A percentile compares a stretch with the other conserved stretches of the same genome.
Evolutionary conservation across 2,797 vertebrate genomes (phyloP).

Genomic region (Onychomys torridus): DNA sequence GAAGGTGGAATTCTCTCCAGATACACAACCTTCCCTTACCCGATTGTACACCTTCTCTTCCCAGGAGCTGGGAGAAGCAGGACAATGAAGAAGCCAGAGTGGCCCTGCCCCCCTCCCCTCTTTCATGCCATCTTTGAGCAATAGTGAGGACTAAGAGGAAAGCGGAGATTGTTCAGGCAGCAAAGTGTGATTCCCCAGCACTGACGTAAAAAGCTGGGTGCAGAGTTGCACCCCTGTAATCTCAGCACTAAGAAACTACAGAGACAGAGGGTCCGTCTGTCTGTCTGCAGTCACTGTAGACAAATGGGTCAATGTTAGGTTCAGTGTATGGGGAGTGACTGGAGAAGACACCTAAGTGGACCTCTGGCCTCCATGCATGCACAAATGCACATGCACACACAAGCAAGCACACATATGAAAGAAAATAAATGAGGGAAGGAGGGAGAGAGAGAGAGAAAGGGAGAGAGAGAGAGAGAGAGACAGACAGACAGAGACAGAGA

Average conservation of each 20-base stretch:
- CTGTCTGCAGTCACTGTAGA: background rate
- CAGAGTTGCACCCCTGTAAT: background rate
- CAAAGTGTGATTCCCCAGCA: no score
- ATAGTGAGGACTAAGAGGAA: fast-evolving
- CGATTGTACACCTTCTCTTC: fast-evolving
- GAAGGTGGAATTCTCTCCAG: no score
- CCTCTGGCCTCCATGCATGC: background rate
- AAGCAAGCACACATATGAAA: background rate
- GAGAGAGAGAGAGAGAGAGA: background rate
- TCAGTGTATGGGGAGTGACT: background rate
- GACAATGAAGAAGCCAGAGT: fast-evolving
- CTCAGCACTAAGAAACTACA: background rate
- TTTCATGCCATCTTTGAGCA: background rate
- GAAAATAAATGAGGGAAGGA: background rate
- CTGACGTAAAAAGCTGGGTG: background rate
- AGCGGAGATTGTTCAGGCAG: background rate
- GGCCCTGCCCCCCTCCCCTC: fast-evolving
- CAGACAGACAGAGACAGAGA: background rate
- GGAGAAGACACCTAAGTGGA: background rate
- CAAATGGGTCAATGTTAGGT: background rate
- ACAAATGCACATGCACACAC: background rate
- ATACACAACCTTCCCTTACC: fast-evolving
- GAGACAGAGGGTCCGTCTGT: background rate
- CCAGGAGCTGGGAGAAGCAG: background rate
- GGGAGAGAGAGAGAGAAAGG: fast-evolving